These are phyloP conservation scores for Agrotis clavis DNA, from an alignment of 2,888 invertebrate genomes.

Conservation along the genomic window DNA sequence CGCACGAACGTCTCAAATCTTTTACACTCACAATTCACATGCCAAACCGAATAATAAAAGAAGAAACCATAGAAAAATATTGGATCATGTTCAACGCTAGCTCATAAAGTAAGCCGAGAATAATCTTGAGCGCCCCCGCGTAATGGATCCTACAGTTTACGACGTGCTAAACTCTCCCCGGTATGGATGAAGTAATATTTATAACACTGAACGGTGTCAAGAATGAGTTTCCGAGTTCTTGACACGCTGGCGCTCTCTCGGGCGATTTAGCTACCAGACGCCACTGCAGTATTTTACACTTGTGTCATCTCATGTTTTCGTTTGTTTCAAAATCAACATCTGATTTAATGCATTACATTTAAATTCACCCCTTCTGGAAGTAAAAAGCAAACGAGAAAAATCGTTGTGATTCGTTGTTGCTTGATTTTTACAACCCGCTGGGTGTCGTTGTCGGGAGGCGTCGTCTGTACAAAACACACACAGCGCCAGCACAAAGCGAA, in stretches of 20 bases:
- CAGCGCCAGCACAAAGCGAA: constrained; percentile 85
- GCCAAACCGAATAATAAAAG: constrained; percentile 64
- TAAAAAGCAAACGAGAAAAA: constrained; percentile 71
- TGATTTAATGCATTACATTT: constrained; percentile 30
- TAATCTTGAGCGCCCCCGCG: constrained; percentile 76
- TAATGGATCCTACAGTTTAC: constrained; percentile 85
- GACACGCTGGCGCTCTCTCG: constrained; percentile 74
- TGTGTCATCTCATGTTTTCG: not conserved
- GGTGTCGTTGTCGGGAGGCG: constrained; percentile 82
- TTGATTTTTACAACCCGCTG: constrained; percentile 87
- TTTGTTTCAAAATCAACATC: not conserved
- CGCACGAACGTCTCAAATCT: constrained; percentile 63
- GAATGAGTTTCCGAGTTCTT: constrained; percentile 78
- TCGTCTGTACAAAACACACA: constrained; percentile 83
- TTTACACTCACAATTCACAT: constrained; percentile 58
- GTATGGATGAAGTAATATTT: constrained; percentile 82
- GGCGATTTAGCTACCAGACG: constrained; percentile 67
- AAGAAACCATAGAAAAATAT: constrained; percentile 72
- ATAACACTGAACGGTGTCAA: constrained; percentile 82
- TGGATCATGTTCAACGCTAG: constrained; percentile 68
- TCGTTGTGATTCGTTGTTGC: constrained; percentile 81
- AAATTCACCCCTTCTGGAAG: constrained; percentile 57
- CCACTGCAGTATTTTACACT: constrained; percentile 17
- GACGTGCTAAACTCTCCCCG: constrained; percentile 83
- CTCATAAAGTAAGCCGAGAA: constrained; percentile 73